These are phyloP conservation scores for Cataglyphis albicans DNA, from an alignment of 2,888 invertebrate genomes.

Conservation along the genomic window DNA sequence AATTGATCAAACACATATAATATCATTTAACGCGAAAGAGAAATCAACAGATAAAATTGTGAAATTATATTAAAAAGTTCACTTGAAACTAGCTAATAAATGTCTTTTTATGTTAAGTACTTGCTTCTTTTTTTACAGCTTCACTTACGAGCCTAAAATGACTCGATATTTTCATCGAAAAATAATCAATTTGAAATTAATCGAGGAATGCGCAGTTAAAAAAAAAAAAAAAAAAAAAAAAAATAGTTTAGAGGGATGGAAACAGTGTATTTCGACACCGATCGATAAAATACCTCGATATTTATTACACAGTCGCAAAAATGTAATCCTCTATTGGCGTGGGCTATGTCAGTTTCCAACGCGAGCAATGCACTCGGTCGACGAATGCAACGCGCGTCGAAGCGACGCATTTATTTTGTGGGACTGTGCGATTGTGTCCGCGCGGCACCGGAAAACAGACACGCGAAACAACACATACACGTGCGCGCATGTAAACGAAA, in stretches of 20 bases:
- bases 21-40: not conserved
- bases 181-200: not conserved
- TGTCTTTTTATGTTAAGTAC: not conserved
- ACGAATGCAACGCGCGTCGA: conserved; percentile 58
- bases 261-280: conserved; percentile 27
- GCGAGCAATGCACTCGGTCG: conserved; percentile 68
- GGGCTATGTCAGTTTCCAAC: conserved; percentile 11
- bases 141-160: not conserved
- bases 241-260: not conserved
- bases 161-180: not conserved
- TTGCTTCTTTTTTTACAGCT: not conserved
- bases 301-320: conserved; percentile 44
- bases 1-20: not conserved
- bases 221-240: not conserved
- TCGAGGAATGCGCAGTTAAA: not conserved
- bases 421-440: conserved; percentile 41
- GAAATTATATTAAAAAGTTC: not conserved
- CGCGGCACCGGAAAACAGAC: conserved; percentile 4
- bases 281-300: conserved; percentile 39
- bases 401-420: conserved; percentile 67
- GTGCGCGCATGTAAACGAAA: not conserved
- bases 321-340: conserved; percentile 38
- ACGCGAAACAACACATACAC: conserved; percentile 24
- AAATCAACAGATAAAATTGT: not conserved
- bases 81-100: not conserved